Evolutionary conservation across 1,140 invertebrate species (phyloP), one percentile per base, ranked within the genome.

Genomic region (Heliconius himera): DNA sequence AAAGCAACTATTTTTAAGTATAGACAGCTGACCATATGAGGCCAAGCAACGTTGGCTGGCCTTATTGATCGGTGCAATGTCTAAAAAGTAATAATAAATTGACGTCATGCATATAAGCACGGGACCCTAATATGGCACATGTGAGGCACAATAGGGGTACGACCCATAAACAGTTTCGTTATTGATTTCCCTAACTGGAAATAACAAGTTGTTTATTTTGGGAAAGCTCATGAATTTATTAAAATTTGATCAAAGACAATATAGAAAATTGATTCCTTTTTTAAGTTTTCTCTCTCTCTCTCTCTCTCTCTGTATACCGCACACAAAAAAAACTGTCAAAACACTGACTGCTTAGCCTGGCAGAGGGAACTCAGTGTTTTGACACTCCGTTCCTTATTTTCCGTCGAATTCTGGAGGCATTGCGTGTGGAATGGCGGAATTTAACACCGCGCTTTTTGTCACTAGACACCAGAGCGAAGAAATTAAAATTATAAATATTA

Each of bases 91-190:
- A 91, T 88, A 89, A 90, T 88, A 83, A 80, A 84, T 82, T 90
- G 88, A 91, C 88, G 90, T 93, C 89, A 93, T 85, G 83, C 78
- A 86, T 88, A 81, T 88, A 84, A 87, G 82, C 85, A 86, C 83
- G 66, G 82, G 82, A 88, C 89, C 89, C 88, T 85, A 88, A 88
- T 84, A 86, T 76, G 82, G 85, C 76, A 85, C 83, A 83, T 83
- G 84, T 82, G 79, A 81, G 74, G 73, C 77, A 84, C 86, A 86
- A 88, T 86, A 77, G 84, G 70, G 80, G 54, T 66, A 70, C 60
- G 75, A 73, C 70, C 70, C 76, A 84, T 83, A 74, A 84, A 81
- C 26, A 77, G 36, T 79, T 79, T 46, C 60, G 46, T 66, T 81
- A 81, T 83, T 81, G 81, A 82, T 82, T 82, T 73, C 26, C 41